Conservation (phyloP, 2,888 invertebrate species). For the Callimorpha dominula region DNA sequence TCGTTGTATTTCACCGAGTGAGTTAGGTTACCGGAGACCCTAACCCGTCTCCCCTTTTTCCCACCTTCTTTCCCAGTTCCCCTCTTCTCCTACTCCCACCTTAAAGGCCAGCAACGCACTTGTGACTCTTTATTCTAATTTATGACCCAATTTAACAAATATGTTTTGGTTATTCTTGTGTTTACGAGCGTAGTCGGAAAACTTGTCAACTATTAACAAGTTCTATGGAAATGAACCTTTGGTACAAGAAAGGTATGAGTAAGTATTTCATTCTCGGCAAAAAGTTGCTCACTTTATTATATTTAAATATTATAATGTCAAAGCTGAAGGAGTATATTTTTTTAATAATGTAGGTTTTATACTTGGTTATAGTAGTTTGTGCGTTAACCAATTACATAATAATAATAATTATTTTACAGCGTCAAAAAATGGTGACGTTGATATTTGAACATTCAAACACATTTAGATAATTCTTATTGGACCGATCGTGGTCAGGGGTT, state of each 20-base stretch:
- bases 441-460: too few species aligned
- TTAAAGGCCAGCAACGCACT: too few species aligned
- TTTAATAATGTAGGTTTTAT: neutral
- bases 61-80: too few species aligned
- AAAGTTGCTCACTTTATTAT: neutral
- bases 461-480: too few species aligned
- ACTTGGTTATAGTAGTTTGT: neutral
- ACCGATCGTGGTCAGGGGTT: neutral
- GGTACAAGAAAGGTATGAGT: neutral
- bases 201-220: conserved; percentile 9
- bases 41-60: too few species aligned
- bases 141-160: neutral
- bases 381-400: neutral
- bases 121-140: neutral
- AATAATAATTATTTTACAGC: too few species aligned
- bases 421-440: too few species aligned
- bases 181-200: neutral
- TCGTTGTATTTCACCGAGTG: too few species aligned
- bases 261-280: neutral
- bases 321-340: neutral
- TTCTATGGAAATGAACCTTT: conserved; percentile 8
- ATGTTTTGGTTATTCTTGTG: neutral
- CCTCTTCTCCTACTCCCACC: too few species aligned
- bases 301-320: neutral
- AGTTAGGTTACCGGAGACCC: too few species aligned